Base-by-base conservation (phyloP, 2,888 invertebrate genomes). In the Chelonus formosanus region DNA sequence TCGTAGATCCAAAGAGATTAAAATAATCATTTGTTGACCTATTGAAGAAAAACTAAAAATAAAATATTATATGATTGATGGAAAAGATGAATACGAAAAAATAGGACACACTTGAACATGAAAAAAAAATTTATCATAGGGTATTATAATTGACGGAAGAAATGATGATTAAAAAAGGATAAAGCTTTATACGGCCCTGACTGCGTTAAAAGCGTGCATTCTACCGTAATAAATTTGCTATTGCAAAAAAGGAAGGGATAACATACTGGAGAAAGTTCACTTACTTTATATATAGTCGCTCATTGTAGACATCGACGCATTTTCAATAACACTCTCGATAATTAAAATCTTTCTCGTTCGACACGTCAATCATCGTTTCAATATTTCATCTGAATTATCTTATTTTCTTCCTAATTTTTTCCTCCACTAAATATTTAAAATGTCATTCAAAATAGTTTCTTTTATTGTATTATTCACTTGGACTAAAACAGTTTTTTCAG, bases 201-300 rank as follows among this genome's bases (percentile, higher is more conserved):
- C 78, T 75, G 78, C 78, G 72, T 80, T 77, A 79, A 77, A 78
- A 76, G 75, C 62, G 75, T 73, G 74, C 78, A 79, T 76, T 80
- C 78, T 79, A 82, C 74, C 81, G 78, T 80, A 78, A 78, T 81
- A 78, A 80, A 76, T 81, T 80, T 71, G 73, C 75, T 75, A 76
- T 76, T 72, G 67, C 62, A 53, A 53, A 53, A 66, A 47, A 48
- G 52, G 58, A 43, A 57, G 68, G 67, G 54, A 54, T 45, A 65
- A 67, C 65, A 55, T 65, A 68, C 68, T 71, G 80, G 84, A 82
- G 83, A 84, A 83, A 83, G 83, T 84, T 73, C 65, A 73, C 77
- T 75, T 80, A 81, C 78, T 82, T 82, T 78, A 82, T 83, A 83
- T 81, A 83, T 82, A 81, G 77, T 63, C 69, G 74, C 57, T 71